Percentiles rank a stretch among this genome's conserved stretches.
These are phyloP conservation scores for Onychomys arenicola DNA, from an alignment of 2,797 vertebrate species.

Conservation along the genomic window DNA sequence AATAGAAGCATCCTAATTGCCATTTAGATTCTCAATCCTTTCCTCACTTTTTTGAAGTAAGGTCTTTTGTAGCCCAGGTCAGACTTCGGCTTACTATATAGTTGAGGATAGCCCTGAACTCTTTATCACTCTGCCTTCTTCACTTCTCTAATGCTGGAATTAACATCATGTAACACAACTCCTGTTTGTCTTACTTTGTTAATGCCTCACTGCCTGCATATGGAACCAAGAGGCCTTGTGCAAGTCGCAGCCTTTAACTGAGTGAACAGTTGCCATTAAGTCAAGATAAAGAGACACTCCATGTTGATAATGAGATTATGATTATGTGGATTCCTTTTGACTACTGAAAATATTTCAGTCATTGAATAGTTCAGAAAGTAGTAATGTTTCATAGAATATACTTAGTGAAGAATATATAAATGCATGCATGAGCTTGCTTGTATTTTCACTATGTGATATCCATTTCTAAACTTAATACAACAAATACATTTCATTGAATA, in stretches of 20 bases:
- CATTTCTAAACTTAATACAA: neutral
- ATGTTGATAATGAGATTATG: neutral
- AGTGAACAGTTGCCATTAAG: neutral
- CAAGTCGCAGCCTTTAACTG: neutral
- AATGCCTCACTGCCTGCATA: accelerated
- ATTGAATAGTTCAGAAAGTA: neutral
- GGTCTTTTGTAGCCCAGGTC: neutral
- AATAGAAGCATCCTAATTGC: neutral
- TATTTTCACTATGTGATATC: neutral
- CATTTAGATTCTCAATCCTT: neutral
- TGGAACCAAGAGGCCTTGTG: neutral
- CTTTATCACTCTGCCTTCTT: neutral
- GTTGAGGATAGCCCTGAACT: neutral
- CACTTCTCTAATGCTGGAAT: neutral
- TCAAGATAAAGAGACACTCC: neutral
- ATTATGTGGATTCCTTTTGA: neutral
- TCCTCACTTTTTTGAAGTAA: neutral
- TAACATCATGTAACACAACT: neutral
- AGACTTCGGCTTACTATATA: neutral
- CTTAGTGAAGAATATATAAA: neutral
- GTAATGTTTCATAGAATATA: neutral
- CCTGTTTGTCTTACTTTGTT: neutral
- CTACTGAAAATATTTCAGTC: neutral
- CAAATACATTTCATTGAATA: neutral
- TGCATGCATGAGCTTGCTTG: neutral